phyloP scores from a whole-genome alignment of 1,140 invertebrate genomes.

The Frieseomelitta varia region DNA sequence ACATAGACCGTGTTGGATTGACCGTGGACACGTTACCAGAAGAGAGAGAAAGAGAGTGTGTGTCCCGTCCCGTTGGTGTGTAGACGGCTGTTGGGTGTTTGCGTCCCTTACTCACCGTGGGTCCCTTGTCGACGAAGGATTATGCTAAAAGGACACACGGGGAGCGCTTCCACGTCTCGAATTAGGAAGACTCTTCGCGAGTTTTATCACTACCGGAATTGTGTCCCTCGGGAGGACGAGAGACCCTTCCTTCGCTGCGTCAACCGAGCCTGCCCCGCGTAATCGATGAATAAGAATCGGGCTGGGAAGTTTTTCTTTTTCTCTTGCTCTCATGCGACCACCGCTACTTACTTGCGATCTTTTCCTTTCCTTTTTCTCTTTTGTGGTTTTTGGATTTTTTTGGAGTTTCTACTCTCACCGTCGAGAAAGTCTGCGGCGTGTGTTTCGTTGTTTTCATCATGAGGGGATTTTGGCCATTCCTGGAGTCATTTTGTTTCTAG shows the following conservation, averaged over 20 bases:
- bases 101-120: slow-evolving; percentile 68
- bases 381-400: background rate
- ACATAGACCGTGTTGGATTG: slow-evolving; percentile 58
- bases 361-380: background rate
- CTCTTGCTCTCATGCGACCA: background rate
- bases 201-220: slow-evolving; percentile 56
- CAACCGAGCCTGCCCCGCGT: slow-evolving; percentile 37
- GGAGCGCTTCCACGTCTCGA: slow-evolving; percentile 71
- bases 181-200: slow-evolving; percentile 69
- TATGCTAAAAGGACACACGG: slow-evolving; percentile 79
- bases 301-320: too few relatives aligned
- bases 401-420: background rate
- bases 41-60: slow-evolving; percentile 45
- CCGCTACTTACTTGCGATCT: background rate
- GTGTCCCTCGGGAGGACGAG: background rate
- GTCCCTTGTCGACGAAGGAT: slow-evolving; percentile 75
- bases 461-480: too few relatives aligned
- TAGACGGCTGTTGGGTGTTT: slow-evolving; percentile 42
- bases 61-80: slow-evolving; percentile 44
- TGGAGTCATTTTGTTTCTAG: too few relatives aligned
- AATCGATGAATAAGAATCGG: slow-evolving; percentile 45
- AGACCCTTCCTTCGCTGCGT: slow-evolving; percentile 29
- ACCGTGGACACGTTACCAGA: slow-evolving; percentile 53
- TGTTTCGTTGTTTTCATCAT: too few relatives aligned
- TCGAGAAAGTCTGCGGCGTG: background rate